Evolutionary conservation across 2,797 vertebrate species (phyloP).

Genomic region (Eulemur rubriventer): DNA sequence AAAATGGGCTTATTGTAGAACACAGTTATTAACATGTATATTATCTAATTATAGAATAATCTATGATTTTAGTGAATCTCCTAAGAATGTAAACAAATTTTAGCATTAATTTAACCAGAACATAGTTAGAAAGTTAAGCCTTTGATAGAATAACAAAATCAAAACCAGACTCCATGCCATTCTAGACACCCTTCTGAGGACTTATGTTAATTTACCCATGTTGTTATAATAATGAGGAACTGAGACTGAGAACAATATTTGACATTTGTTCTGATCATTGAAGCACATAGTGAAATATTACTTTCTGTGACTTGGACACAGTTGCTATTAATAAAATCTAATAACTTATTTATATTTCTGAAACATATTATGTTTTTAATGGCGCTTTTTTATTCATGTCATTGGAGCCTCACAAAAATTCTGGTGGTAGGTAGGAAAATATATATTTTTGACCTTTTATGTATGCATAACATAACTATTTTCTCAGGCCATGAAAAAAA

Average conservation of each 20-base stretch:
- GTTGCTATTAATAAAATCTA: not conserved
- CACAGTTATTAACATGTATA: not conserved
- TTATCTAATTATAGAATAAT: constrained; percentile 1
- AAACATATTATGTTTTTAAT: not conserved
- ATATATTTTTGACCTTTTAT: not conserved
- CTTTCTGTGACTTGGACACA: not conserved
- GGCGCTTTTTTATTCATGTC: not conserved
- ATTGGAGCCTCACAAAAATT: not conserved
- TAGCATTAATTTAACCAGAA: constrained; percentile 12
- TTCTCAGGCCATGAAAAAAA: not conserved
- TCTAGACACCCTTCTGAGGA: not conserved
- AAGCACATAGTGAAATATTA: not conserved
- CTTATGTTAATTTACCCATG: not conserved
- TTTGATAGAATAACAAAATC: not conserved
- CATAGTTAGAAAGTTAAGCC: not conserved
- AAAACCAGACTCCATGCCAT: not conserved
- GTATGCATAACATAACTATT: not conserved
- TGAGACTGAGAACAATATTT: not conserved
- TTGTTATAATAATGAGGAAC: not conserved
- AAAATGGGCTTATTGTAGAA: not conserved
- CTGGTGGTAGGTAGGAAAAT: not conserved
- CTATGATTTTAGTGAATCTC: not conserved
- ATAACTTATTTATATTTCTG: not conserved
- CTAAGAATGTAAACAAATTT: not conserved
- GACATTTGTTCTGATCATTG: constrained; percentile 6